A percentile compares a stretch with the other conserved stretches of the same genome.
phyloP scores from a whole-genome alignment of 2,797 vertebrate genomes.

The Pseudomugil gertrudae region DNA sequence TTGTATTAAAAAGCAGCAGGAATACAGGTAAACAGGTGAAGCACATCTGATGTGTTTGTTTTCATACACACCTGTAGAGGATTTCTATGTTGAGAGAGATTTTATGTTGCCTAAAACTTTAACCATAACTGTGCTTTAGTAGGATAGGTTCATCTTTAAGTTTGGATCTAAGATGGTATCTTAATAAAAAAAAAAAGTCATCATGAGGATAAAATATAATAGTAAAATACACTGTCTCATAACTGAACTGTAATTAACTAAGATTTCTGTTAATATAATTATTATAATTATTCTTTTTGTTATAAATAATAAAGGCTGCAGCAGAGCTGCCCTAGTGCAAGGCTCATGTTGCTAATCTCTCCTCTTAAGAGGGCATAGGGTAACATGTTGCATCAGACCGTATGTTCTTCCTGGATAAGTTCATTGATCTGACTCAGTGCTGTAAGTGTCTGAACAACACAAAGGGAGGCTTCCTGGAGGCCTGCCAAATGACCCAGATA shows the following conservation, averaged over 20 bases:
- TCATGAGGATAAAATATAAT: neutral
- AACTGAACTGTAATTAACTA: neutral
- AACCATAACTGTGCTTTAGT: neutral
- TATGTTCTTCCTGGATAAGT: conserved; percentile 34
- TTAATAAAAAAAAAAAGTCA: neutral
- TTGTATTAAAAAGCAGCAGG: neutral
- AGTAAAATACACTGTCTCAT: neutral
- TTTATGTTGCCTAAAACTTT: neutral
- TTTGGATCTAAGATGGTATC: conserved; percentile 8
- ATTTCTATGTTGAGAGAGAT: neutral
- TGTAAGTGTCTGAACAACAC: conserved; percentile 35
- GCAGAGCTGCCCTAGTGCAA: neutral
- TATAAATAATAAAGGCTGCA: neutral
- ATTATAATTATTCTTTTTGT: neutral
- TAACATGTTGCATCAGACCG: conserved; percentile 44
- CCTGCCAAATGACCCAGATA: conserved; percentile 50
- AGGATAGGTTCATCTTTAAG: neutral
- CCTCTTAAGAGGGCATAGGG: conserved; percentile 46
- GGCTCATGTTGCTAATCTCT: conserved; percentile 34
- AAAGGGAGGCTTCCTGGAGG: conserved; percentile 29
- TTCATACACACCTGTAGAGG: neutral
- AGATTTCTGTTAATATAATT: neutral
- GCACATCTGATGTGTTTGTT: neutral
- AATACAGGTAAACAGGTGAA: neutral
- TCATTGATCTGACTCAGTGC: conserved; percentile 31